Evolutionary conservation across 2,797 vertebrate genomes (phyloP).

Genomic region (Pelodytes ibericus): DNA sequence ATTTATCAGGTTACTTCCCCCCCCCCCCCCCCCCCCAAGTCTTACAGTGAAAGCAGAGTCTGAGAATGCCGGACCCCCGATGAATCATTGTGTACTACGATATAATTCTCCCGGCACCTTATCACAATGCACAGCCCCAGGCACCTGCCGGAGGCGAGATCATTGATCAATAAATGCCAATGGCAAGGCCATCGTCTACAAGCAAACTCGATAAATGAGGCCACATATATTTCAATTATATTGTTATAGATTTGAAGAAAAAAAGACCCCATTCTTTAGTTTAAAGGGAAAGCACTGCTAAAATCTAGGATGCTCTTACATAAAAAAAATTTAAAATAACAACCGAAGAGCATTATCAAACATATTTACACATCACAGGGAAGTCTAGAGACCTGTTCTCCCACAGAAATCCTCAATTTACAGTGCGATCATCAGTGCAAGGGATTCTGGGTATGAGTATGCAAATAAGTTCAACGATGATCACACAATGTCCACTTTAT

Average conservation of each 20-base stretch:
- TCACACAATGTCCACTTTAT: no score
- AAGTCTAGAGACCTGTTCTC: no score
- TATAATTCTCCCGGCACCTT: neutral
- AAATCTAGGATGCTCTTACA: no score
- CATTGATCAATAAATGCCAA: constrained; percentile 9
- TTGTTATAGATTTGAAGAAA: neutral
- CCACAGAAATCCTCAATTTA: no score
- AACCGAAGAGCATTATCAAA: no score
- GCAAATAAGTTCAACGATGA: no score
- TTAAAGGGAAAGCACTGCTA: no score
- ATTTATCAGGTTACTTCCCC: neutral
- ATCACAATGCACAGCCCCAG: neutral
- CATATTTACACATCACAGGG: no score
- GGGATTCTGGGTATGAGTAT: no score
- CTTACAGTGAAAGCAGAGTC: neutral
- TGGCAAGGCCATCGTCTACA: constrained; percentile 6
- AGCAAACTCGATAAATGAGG: neutral
- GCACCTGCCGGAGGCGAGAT: neutral
- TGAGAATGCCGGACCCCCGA: neutral
- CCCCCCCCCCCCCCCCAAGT: neutral
- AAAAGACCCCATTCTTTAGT: no score
- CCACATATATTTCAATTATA: neutral
- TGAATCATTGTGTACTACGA: neutral
- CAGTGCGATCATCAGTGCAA: no score
- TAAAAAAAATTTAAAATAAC: no score